Base-by-base conservation (phyloP, 2,888 invertebrate genomes). In the Halictus quadricinctus region DNA sequence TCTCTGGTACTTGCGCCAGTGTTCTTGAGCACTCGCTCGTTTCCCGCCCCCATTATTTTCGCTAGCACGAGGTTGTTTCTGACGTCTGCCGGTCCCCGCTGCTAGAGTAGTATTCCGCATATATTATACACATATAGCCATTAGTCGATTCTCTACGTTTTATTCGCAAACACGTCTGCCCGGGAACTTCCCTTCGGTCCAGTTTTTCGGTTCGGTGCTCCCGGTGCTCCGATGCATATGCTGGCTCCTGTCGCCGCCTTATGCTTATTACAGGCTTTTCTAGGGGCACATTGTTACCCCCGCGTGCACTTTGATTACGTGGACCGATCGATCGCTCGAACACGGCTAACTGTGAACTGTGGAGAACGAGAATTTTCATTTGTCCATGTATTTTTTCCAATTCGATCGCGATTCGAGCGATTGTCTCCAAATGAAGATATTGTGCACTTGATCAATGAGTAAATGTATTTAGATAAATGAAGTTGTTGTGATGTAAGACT, bases 1-100 rank as follows among this genome's bases (percentile, higher is more conserved):
- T 84, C 54, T 84, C 54, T 54, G 75, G 78, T 79, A 82, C 78
- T 81, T 84, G 82, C 76, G 64, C 78, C 74, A 50, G 46, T 79
- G 75, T 79, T 82, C 82, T 82, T 72, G 72, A 82, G 85, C 78
- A 77, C 82, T 70, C 85, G 80, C 80, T 78, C 85, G 75, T 85
- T 87, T 82, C 85, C 82, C 75, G 79, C 64, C 75, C 75, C 82
- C 85, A 87, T 87, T 87, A 87, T 85, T 87, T 87, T 85, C 85
- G 72, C 78, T 54, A 70, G 82, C 82, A 72, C 72, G 75, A 76
- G 76, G 73, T 87, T 87, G 85, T 80, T 85, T 81, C 86, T 87
- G 86, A 87, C 86, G 85, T 87, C 80, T 78, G 78, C 76, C 73
- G 66, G 77, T 66, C 79, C 74, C 82, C 48, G 58, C 60, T 48